Evolutionary conservation across 2,888 invertebrate species (phyloP).

Genomic region (Leucophenga maculata): DNA sequence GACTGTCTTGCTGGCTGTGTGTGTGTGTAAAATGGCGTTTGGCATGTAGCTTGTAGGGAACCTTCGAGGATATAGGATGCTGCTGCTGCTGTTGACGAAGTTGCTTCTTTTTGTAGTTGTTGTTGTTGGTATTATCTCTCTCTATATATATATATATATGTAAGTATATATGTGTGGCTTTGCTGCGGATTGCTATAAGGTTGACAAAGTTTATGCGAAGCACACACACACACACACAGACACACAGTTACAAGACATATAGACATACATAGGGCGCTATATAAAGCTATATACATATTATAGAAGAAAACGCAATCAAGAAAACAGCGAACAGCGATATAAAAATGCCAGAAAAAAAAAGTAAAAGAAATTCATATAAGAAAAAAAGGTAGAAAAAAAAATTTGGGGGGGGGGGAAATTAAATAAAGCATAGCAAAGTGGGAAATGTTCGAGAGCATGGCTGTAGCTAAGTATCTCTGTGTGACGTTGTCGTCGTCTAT

Average conservation of each 20-base stretch:
- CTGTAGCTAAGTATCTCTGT: conserved; percentile 15
- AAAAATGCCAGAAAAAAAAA: conserved; percentile 11
- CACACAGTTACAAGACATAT: conserved; percentile 52
- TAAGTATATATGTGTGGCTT: conserved; percentile 25
- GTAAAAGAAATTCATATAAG: conserved; percentile 41
- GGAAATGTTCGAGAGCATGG: background rate
- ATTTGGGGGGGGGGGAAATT: background rate
- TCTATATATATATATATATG: conserved; percentile 20
- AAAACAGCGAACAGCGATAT: conserved; percentile 15
- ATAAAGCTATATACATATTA: conserved; percentile 7
- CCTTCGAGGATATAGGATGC: too few species aligned
- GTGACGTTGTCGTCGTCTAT: background rate
- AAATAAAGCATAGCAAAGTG: conserved; percentile 4
- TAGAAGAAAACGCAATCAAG: conserved; percentile 25
- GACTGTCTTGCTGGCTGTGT: too few species aligned
- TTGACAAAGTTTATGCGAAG: conserved; percentile 58
- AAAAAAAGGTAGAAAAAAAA: background rate
- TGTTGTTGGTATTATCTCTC: background rate
- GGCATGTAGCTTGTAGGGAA: too few species aligned
- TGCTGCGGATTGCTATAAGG: conserved; percentile 43
- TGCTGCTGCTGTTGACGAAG: background rate
- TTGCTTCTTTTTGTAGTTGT: too few species aligned
- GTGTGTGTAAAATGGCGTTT: too few species aligned
- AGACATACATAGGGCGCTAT: conserved; percentile 45
- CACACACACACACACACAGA: conserved; percentile 57